A percentile compares a stretch with the other conserved stretches of the same genome.
These are phyloP conservation scores for Choloepus hoffmanni DNA, from an alignment of 2,113 vertebrate genomes.

Conservation along the genomic window DNA sequence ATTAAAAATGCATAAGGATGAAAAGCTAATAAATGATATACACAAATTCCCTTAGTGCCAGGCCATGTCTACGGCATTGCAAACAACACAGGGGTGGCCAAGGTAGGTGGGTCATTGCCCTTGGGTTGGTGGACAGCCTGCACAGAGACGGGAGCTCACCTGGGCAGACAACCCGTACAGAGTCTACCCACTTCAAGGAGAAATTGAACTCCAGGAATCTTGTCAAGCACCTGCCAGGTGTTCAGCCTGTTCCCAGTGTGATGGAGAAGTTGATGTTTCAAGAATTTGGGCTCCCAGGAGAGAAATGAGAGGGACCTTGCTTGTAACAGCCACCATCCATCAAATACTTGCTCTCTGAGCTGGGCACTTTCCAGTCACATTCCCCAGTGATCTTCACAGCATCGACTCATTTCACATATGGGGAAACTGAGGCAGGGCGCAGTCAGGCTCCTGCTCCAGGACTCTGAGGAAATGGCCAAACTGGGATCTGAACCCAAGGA, in stretches of 20 bases:
- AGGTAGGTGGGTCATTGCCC: neutral
- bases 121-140: neutral
- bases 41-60: neutral
- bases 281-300: neutral
- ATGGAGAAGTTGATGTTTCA: neutral
- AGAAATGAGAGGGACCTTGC: neutral
- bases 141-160: too few relatives aligned
- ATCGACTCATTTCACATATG: neutral
- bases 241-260: neutral
- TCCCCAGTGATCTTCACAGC: neutral
- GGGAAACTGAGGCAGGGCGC: neutral
- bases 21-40: neutral
- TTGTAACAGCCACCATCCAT: neutral
- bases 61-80: neutral
- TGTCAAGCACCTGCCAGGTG: neutral
- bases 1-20: neutral
- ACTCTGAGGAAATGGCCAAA: neutral
- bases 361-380: neutral
- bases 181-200: neutral
- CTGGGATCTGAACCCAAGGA: neutral
- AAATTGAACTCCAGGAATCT: neutral
- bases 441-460: neutral
- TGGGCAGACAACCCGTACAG: neutral
- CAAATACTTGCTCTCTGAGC: neutral
- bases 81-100: neutral